Conservation (phyloP, 1,140 invertebrate genomes). For the Thereuonema tuberculata region DNA sequence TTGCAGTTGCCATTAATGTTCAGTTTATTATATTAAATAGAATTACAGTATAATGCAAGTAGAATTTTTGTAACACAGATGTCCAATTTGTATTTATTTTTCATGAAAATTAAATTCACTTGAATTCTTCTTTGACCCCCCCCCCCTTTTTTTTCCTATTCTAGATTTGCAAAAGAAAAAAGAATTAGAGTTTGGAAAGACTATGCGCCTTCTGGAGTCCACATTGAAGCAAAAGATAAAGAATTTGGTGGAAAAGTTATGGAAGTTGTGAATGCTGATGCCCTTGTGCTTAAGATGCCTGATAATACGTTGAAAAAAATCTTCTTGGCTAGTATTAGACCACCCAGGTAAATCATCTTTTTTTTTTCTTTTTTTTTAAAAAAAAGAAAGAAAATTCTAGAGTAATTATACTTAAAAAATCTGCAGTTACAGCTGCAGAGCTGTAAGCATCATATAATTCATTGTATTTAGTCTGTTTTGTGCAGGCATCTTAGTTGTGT, state of each 20-base stretch:
- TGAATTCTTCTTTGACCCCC: neutral
- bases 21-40: too few relatives aligned
- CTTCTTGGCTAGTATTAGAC: conserved; percentile 87
- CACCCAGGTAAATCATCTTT: conserved; percentile 54
- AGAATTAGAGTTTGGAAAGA: conserved; percentile 79
- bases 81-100: too few relatives aligned
- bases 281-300: conserved; percentile 64
- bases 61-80: too few relatives aligned
- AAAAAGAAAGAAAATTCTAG: too few relatives aligned
- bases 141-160: too few relatives aligned
- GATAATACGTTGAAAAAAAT: conserved; percentile 77
- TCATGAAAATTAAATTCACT: too few relatives aligned
- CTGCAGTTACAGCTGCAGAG: too few relatives aligned
- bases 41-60: too few relatives aligned
- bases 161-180: conserved; percentile 67
- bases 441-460: neutral
- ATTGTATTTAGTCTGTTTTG: too few relatives aligned
- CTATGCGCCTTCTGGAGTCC: conserved; percentile 33
- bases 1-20: too few relatives aligned
- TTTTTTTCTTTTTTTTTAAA: neutral
- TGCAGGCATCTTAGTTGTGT: too few relatives aligned
- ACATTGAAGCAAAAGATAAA: conserved; percentile 51
- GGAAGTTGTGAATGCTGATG: conserved; percentile 90
- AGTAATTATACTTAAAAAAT: neutral
- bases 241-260: conserved; percentile 73